Evolutionary conservation across 2,888 invertebrate genomes (phyloP), one percentile per base, ranked within the genome.

Genomic region (Dinocampus coccinellae): DNA sequence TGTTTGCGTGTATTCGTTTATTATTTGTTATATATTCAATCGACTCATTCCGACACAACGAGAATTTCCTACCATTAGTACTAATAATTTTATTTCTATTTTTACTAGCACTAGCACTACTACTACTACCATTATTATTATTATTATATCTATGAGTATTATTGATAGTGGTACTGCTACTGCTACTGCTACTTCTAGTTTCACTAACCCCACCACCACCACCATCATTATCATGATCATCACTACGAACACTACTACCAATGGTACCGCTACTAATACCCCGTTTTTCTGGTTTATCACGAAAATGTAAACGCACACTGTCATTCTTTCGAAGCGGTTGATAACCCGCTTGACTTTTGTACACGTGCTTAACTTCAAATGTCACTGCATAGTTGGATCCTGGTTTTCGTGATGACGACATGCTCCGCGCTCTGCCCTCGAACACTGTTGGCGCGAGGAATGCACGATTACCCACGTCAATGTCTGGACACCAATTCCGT

Each of bases 401-500:
- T 69, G 89, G 88, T 63, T 89, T 89, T 63, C 90, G 88, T 78
- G 89, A 88, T 67, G 90, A 88, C 78, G 91, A 91, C 89, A 91
- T 91, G 77, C 92, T 92, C 76, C 91, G 88, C 72, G 91, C 92
- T 82, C 91, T 91, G 73, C 92, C 93, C 84, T 90, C 90, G 85
- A 93, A 91, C 61, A 93, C 92, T 68, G 91, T 92, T 77, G 91
- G 91, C 75, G 92, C 92, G 75, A 90, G 88, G 85, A 88, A 92
- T 24, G 92, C 92, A 79, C 92, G 89, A 81, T 91, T 90, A 62
- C 91, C 90, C 70, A 92, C 90, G 88, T 92, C 92, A 78, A 90
- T 89, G 75, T 91, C 90, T 55, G 91, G 91, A 82, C 92, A 91
- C 87, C 90, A 90, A 77, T 86, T 78, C 66, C 84, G 78, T 4